A percentile compares a stretch with the other conserved stretches of the same genome.
Evolutionary conservation across 2,888 invertebrate species (phyloP).

Genomic region (Noctua comes): DNA sequence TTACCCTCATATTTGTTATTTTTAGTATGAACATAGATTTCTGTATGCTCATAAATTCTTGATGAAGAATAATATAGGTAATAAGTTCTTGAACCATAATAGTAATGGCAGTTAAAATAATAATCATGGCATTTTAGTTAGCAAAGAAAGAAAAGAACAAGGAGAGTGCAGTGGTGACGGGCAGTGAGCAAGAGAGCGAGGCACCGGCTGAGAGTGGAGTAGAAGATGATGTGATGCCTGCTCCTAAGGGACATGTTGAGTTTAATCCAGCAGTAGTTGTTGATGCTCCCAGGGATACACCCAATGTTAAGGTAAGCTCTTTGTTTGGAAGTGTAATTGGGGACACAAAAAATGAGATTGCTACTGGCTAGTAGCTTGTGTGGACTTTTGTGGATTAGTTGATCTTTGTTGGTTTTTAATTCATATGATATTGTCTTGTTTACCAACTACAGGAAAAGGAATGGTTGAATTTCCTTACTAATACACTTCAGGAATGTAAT

Average conservation of each 20-base stretch:
- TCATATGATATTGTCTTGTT: background rate
- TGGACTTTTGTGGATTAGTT: background rate
- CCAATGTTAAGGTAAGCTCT: constrained; percentile 85
- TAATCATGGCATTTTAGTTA: constrained; percentile 71
- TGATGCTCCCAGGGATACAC: constrained; percentile 90
- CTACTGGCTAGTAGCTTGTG: background rate
- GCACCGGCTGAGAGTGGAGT: constrained; percentile 85
- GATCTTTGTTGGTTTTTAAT: background rate
- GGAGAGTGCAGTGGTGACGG: constrained; percentile 78
- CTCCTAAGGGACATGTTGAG: constrained; percentile 91
- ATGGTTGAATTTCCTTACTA: constrained; percentile 17
- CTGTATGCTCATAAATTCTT: background rate
- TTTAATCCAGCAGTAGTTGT: constrained; percentile 92
- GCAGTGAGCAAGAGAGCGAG: constrained; percentile 87
- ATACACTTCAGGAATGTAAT: constrained; percentile 27
- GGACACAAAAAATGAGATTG: constrained; percentile 1
- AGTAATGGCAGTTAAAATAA: background rate
- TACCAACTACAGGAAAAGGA: background rate
- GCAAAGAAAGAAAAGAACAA: constrained; percentile 88
- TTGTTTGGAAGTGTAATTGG: constrained; percentile 1
- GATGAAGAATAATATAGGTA: too few relatives aligned
- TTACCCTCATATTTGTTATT: background rate
- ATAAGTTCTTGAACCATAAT: background rate
- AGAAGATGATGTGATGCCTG: constrained; percentile 81
- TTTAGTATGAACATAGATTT: too few relatives aligned